Evolutionary conservation across 2,797 vertebrate species (phyloP).

Genomic region (Microctenopoma lineatum): DNA sequence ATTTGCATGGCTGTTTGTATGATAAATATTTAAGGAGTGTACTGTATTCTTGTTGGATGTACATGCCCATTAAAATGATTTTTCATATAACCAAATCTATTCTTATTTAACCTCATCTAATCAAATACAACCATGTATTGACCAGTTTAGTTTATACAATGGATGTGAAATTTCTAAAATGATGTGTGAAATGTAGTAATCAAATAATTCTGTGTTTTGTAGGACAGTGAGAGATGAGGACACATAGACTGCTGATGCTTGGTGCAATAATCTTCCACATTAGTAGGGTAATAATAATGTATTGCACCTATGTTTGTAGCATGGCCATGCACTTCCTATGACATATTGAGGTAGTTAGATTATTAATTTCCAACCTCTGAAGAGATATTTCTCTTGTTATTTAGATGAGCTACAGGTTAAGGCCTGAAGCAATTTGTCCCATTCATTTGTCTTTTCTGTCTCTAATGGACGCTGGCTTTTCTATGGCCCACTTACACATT

Average conservation of each 20-base stretch:
- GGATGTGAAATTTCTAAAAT: background rate
- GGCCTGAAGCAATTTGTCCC: slow-evolving; percentile 20
- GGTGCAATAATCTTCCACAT: slow-evolving; percentile 31
- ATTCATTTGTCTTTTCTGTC: slow-evolving; percentile 45
- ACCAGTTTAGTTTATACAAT: background rate
- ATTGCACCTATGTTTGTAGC: slow-evolving; percentile 23
- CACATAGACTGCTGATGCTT: slow-evolving; percentile 4
- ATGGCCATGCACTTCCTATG: slow-evolving; percentile 36
- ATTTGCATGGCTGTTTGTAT: background rate
- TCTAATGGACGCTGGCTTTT: slow-evolving; percentile 17
- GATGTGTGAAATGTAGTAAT: background rate
- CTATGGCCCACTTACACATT: slow-evolving; percentile 10
- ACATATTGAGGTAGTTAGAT: slow-evolving; percentile 46
- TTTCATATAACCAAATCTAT: slow-evolving; percentile 26
- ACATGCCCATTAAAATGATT: slow-evolving; percentile 19
- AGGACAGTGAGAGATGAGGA: background rate
- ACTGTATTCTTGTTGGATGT: background rate
- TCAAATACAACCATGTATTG: background rate
- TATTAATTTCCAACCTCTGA: slow-evolving; percentile 38
- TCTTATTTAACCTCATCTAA: slow-evolving; percentile 8
- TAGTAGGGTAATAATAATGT: slow-evolving; percentile 40
- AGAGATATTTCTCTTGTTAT: slow-evolving; percentile 40
- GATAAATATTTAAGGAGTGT: slow-evolving; percentile 3
- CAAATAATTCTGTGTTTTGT: background rate
- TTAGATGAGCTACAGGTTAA: slow-evolving; percentile 43